Conservation (phyloP, 2,113 vertebrate genomes). For the Erythrolamprus reginae region DNA sequence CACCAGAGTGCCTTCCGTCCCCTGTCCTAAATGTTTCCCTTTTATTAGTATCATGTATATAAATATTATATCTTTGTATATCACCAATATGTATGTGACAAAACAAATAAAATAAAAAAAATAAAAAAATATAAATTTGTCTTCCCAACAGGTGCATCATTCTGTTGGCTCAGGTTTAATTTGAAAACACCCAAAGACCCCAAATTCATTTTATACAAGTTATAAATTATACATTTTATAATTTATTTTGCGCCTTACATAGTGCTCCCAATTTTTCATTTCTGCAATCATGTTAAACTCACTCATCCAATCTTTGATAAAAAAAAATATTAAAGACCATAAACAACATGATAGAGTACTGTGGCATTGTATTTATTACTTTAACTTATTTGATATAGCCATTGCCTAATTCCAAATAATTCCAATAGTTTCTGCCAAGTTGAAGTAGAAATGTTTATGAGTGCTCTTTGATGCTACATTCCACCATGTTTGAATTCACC, state of each 20-base stretch:
- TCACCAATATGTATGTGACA: too few relatives aligned
- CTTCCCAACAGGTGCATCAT: not conserved
- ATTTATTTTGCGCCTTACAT: not conserved
- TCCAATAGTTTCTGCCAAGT: not conserved
- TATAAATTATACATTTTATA: too few relatives aligned
- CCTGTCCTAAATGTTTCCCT: too few relatives aligned
- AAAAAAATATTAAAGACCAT: not conserved
- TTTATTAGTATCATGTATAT: too few relatives aligned
- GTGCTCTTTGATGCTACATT: not conserved
- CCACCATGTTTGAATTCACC: not conserved
- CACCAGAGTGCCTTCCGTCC: too few relatives aligned
- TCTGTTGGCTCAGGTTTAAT: not conserved
- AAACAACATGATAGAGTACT: not conserved
- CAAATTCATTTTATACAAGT: not conserved
- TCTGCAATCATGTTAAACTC: not conserved
- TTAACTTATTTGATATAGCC: not conserved
- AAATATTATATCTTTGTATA: too few relatives aligned
- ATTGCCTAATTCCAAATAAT: not conserved
- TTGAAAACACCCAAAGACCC: not conserved
- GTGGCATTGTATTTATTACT: not conserved
- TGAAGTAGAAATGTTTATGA: not conserved
- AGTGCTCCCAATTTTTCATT: not conserved
- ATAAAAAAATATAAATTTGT: too few relatives aligned
- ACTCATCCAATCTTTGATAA: not conserved
- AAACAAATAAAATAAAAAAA: too few relatives aligned